Percentiles rank a stretch among this genome's conserved stretches.
Evolutionary conservation across 2,797 vertebrate species (phyloP).

Genomic region (Crenichthys baileyi): DNA sequence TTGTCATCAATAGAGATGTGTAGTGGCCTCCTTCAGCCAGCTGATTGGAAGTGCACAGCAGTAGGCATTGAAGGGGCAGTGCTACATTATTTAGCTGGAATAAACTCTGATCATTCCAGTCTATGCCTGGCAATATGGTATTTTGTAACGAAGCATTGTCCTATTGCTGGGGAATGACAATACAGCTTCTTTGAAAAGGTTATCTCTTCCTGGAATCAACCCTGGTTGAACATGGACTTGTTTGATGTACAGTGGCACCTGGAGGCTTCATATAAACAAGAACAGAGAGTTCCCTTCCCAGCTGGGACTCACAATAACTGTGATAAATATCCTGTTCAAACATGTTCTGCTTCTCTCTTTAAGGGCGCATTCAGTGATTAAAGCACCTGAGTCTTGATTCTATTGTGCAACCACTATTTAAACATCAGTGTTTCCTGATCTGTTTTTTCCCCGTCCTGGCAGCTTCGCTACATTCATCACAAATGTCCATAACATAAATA

Average conservation of each 20-base stretch:
- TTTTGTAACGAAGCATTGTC: neutral
- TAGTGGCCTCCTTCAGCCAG: too few species aligned
- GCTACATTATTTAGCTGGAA: neutral
- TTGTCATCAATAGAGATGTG: too few species aligned
- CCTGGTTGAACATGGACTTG: constrained; percentile 22
- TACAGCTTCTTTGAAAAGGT: constrained; percentile 26
- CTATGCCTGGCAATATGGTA: neutral
- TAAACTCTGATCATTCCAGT: neutral
- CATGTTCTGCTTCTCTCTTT: constrained; percentile 19
- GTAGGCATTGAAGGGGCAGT: neutral
- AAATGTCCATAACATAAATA: constrained; percentile 14
- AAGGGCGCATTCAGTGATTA: constrained; percentile 2
- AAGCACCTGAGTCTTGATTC: constrained; percentile 15
- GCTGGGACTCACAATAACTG: constrained; percentile 19
- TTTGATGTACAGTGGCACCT: constrained; percentile 19
- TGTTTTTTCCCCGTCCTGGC: constrained; percentile 17
- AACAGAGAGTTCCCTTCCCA: constrained; percentile 24
- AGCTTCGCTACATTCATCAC: constrained; percentile 9
- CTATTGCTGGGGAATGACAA: constrained; percentile 6
- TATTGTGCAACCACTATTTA: constrained; percentile 20
- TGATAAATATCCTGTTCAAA: constrained; percentile 33
- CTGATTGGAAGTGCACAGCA: neutral
- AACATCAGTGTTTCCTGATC: constrained; percentile 23
- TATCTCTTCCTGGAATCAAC: constrained; percentile 24
- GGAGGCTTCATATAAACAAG: constrained; percentile 15